Percentiles rank a stretch among this genome's conserved stretches.
Evolutionary conservation across 2,888 invertebrate species (phyloP).

Genomic region (Lasioglossum vierecki): DNA sequence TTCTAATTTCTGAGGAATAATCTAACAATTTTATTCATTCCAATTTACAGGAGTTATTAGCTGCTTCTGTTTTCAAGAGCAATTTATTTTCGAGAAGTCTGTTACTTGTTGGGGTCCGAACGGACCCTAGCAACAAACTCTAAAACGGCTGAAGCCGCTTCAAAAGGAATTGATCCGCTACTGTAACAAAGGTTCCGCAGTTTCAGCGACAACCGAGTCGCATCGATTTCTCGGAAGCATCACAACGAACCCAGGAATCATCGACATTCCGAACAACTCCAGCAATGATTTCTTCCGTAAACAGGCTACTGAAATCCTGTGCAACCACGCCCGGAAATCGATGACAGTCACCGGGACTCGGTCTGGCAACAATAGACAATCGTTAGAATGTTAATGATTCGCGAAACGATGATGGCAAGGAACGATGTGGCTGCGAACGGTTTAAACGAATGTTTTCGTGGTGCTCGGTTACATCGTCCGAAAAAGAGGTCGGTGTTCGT

Average conservation of each 20-base stretch:
- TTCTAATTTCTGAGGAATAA: too few relatives aligned
- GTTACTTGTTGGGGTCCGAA: background rate
- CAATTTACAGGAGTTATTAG: background rate
- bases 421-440: background rate
- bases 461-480: background rate
- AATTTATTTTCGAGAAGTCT: background rate
- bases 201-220: background rate
- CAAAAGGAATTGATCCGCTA: background rate
- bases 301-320: background rate
- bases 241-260: background rate
- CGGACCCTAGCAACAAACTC: background rate
- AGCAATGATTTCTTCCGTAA: background rate
- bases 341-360: background rate
- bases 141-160: background rate
- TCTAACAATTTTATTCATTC: too few relatives aligned
- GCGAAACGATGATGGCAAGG: background rate
- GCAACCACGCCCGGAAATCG: slow-evolving; percentile 51
- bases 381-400: background rate
- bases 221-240: background rate
- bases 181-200: background rate
- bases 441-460: slow-evolving; percentile 8
- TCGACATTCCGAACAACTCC: background rate
- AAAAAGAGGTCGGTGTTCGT: slow-evolving; percentile 37
- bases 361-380: background rate
- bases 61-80: background rate